Evolutionary conservation across 2,113 vertebrate species (phyloP).

Genomic region (Chloroceryle aenea): DNA sequence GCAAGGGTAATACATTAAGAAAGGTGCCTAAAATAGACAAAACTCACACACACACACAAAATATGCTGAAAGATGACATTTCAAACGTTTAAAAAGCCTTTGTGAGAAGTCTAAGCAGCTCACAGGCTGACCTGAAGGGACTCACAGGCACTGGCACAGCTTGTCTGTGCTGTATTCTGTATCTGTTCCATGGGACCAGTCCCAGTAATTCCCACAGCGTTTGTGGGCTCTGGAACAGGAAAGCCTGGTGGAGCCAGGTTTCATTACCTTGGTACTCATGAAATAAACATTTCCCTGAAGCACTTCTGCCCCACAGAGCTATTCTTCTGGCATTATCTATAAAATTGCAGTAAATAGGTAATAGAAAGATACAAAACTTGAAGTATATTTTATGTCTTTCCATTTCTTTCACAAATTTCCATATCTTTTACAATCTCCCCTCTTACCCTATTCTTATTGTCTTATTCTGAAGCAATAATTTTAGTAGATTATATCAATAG

Average conservation of each 20-base stretch:
- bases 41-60: background rate
- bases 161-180: background rate
- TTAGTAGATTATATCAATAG: background rate
- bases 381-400: background rate
- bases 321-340: background rate
- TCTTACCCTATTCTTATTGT: background rate
- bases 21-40: background rate
- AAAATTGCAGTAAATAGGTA: background rate
- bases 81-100: background rate
- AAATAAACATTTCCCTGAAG: background rate
- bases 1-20: background rate
- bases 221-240: no score
- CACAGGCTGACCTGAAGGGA: background rate
- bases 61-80: background rate
- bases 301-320: background rate
- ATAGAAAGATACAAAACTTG: background rate
- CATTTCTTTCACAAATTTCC: background rate
- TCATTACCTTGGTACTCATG: fast-evolving
- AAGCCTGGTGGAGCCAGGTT: background rate
- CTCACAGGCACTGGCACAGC: fast-evolving
- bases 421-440: background rate
- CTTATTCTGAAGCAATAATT: background rate
- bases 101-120: background rate
- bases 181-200: background rate
- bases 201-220: fast-evolving